Base-by-base conservation (phyloP, 2,797 vertebrate species). In the Gymnothorax javanicus region DNA sequence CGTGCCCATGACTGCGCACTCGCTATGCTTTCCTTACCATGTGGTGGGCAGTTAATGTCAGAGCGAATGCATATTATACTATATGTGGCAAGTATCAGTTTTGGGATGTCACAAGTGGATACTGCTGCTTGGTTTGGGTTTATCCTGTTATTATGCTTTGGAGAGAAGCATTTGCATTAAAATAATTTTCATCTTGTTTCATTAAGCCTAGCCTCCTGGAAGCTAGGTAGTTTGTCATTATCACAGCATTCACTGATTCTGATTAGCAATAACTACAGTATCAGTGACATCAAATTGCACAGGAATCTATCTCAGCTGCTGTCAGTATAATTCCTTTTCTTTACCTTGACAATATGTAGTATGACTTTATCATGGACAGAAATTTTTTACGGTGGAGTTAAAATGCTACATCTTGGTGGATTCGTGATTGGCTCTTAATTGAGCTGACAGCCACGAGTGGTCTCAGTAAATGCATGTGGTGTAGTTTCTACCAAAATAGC, bases 371-470 rank as follows among this genome's bases (percentile, higher is more conserved):
- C 33, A 43, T 43, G 33, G 2, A 43, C 33, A 43, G 33, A 43
- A 43, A 43, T 43, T 86, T 58, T n/a, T 50, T 1, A 43, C 13
- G 27, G 52, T 82, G 15, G 56, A 62, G 33, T 27, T 82, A n/a
- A 82, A 81, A 86, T 13, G 57, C 20, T 82, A 50, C 82, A 82
- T 27, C 59, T 57, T 43, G 77, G 79, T 25, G 11, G 25, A 57
- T 33, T 20, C 17, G 57, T 86, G 79, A 82, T 58, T 86, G 60
- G 50, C 52, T 23, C 77, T 81, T 81, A 81, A 81, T 81, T 27
- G 64, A 86, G 69, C n/a, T 86, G 62, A 82, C 52, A 86, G 79
- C 54, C 52, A 86, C 67, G 79, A 62, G 33, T 83, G 64, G 25
- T 73, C 54, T 57, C 81, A n/a, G 27, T 71, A 82, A 59, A 73